Evolutionary conservation across 2,888 invertebrate species (phyloP).

Genomic region (Cheilosia grossa): DNA sequence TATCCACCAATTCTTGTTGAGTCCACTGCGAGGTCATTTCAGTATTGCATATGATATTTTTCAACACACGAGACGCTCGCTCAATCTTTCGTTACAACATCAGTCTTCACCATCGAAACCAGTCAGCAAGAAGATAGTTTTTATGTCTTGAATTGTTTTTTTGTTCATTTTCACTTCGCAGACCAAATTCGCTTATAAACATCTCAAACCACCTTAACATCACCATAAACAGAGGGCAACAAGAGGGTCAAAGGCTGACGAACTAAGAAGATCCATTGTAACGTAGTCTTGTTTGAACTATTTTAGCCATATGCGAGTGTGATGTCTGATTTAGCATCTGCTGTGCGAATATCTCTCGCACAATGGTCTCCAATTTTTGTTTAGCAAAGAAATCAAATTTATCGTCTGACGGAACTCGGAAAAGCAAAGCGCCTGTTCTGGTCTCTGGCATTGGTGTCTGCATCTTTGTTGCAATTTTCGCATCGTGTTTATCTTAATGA

Average conservation of each 20-base stretch:
- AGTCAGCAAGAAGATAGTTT: conserved; percentile 8
- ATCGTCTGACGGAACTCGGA: neutral
- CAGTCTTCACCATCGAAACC: conserved; percentile 15
- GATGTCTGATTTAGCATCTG: neutral
- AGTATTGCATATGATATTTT: neutral
- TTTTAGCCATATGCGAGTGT: neutral
- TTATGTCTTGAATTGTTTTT: neutral
- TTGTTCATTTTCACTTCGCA: conserved; percentile 1
- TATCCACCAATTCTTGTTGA: neutral
- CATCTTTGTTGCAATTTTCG: conserved; percentile 15
- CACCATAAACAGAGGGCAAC: neutral
- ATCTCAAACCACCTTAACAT: neutral
- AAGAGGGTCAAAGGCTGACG: conserved; percentile 37
- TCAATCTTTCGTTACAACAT: conserved; percentile 22
- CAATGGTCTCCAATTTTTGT: neutral
- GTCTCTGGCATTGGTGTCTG: neutral
- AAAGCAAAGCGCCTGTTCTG: too few species aligned
- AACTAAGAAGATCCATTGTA: conserved; percentile 31
- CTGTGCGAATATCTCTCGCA: neutral
- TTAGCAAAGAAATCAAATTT: conserved; percentile 3
- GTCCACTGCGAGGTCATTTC: conserved; percentile 8
- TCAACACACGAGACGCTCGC: conserved; percentile 11
- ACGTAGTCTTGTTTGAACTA: conserved; percentile 13
- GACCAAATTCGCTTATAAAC: conserved; percentile 4
- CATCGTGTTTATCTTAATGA: conserved; percentile 17